These are phyloP conservation scores for Microcebus ravelobensis DNA, from an alignment of 2,113 vertebrate species.

Conservation along the genomic window DNA sequence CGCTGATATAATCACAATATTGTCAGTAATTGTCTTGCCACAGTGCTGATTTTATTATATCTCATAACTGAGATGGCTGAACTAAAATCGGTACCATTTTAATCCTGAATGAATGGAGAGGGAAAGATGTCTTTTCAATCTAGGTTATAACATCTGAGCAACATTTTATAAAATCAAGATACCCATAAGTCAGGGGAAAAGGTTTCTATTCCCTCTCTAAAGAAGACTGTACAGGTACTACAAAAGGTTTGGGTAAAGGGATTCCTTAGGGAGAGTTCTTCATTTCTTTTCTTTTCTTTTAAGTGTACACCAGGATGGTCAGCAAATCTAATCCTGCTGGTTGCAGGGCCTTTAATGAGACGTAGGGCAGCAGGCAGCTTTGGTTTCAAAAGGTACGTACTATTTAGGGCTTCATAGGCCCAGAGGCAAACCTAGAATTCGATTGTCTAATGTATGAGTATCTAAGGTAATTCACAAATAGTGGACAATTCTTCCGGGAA, in stretches of 20 bases:
- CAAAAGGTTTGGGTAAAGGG: neutral
- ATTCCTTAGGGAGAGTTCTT: slow-evolving; percentile 8
- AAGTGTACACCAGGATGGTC: neutral
- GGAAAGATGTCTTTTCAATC: neutral
- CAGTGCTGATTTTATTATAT: neutral
- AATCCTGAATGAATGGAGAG: neutral
- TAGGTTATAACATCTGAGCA: neutral
- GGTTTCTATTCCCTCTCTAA: neutral
- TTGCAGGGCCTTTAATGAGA: neutral
- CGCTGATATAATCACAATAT: neutral
- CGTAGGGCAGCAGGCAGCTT: neutral
- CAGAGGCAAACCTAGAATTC: neutral
- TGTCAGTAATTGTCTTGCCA: neutral
- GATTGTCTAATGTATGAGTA: slow-evolving; percentile 25
- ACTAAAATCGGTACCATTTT: neutral
- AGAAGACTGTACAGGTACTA: neutral
- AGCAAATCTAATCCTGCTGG: slow-evolving; percentile 29
- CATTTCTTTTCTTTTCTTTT: slow-evolving; percentile 52
- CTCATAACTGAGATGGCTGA: neutral
- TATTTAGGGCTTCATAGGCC: neutral
- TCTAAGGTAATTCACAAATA: slow-evolving; percentile 65
- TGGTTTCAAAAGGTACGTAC: neutral
- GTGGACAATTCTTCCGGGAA: slow-evolving; percentile 64
- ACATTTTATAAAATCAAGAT: slow-evolving; percentile 41
- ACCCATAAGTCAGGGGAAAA: neutral